Evolutionary conservation across 2,797 vertebrate genomes (phyloP), one percentile per base, ranked within the genome.

Genomic region (Chelidonichthys spinosus): DNA sequence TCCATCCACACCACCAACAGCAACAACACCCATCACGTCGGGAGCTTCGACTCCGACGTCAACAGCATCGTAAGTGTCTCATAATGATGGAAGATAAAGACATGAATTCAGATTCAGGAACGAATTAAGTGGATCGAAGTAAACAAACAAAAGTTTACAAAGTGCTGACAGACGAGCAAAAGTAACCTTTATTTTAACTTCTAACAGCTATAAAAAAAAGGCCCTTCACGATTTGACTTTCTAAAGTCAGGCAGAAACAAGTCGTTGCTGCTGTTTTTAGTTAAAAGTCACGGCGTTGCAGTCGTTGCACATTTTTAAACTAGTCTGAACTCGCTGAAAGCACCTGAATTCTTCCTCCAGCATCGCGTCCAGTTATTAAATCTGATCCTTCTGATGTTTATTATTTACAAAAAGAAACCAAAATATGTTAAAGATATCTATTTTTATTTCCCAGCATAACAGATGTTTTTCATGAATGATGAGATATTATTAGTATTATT

Each of bases 21-120:
- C 71, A 85, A 50, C 82, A 93, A 94, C 79, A 95, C 88, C 62
- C 96, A 95, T 72, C 96, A 94, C 0, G 96, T 96, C 63, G 95
- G 96, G 71, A 98, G 97, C 88, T 98, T 96, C 0, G 97, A 96
- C 73, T 99, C 98, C 0, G 97, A 99, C 92, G 93, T 97, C 93
- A 97, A 98, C 92, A 97, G 97, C 93, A 93, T 97, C 61, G 98
- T 98, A 95, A 79, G 61, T 59, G 52, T 58, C 10, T 42, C 25
- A 25, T 25, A 25, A 25, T 25, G 25, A 25, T 25, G 25, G 25
- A 25, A 25, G 25, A 25, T 25, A 25, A 25, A 25, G 25, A 25
- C 25, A 25, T 25, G 25, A 25, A 25, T 25, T 25, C 25, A 25
- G 25, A 25, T 25, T 25, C 25, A 25, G 25, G 25, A 25, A 25